Evolutionary conservation across 1,140 invertebrate genomes (phyloP).

Genomic region (Aphaenogaster floridana): DNA sequence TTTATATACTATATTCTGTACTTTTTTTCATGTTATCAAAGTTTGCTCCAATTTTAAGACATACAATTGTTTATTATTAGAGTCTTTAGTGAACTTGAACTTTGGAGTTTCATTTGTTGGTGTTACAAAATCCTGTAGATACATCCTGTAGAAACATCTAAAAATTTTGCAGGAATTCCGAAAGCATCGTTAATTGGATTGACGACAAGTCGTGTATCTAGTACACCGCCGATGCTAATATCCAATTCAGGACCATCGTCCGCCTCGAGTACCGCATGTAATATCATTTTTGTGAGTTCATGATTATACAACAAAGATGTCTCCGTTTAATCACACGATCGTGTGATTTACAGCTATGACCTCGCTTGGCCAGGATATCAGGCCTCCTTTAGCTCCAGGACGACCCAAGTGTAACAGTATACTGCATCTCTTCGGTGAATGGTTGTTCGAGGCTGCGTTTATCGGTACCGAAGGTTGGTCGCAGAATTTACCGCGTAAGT

Average conservation of each 20-base stretch:
- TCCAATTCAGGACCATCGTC: conserved; percentile 91
- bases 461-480: conserved; percentile 91
- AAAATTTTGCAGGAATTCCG: conserved; percentile 89
- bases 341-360: conserved; percentile 84
- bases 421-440: conserved; percentile 97
- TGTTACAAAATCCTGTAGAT: not conserved
- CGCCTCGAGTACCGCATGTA: conserved; percentile 90
- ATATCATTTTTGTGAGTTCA: conserved; percentile 78
- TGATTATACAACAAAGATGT: conserved; percentile 26
- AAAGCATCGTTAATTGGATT: conserved; percentile 93
- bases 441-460: conserved; percentile 98
- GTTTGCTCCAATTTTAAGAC: not conserved
- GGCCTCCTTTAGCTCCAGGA: conserved; percentile 90
- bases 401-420: conserved; percentile 97
- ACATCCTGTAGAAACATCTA: not conserved
- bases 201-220: conserved; percentile 90
- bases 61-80: conserved; percentile 15
- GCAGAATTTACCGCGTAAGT: conserved; percentile 87
- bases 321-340: conserved; percentile 10
- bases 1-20: not conserved
- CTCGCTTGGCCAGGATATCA: conserved; percentile 87
- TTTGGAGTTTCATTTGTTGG: not conserved
- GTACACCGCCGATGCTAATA: conserved; percentile 90
- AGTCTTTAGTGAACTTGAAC: not conserved
- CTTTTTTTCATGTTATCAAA: not conserved